Evolutionary conservation across 2,888 invertebrate species (phyloP), one percentile per base, ranked within the genome.

Genomic region (Standfussiana lucernea): DNA sequence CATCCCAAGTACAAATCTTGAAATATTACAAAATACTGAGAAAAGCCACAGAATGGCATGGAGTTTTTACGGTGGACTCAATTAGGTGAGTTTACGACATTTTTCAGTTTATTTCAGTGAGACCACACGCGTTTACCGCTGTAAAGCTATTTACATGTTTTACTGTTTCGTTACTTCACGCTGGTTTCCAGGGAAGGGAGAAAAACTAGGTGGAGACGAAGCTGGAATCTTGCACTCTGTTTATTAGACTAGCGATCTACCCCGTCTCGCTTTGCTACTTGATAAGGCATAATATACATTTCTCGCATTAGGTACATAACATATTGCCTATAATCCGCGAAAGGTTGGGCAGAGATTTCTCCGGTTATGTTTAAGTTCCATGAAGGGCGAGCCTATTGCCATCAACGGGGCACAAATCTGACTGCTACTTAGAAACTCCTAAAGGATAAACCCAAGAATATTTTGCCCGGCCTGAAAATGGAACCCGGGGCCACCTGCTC

Each of bases 71-170:
- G 76, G 85, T 73, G 84, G 71, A 79, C 88, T 84, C 83, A 89
- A 89, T 89, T 89, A 88, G 71, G 69, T 59, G 72, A 69, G 85
- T 88, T 89, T 89, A 89, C 87, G 89, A 88, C 79, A 88, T 88
- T 84, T 85, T 86, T 83, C 84, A 82, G 88, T 89, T 89, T 90
- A 89, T 89, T 88, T 88, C 84, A 83, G 88, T 68, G 62, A 67
- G 87, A 81, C 89, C 87, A 88, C 89, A 87, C 89, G 82, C 86
- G 72, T 68, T 82, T 56, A 72, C 72, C 66, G 76, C 75, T 75
- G 56, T 84, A 75, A 78, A 82, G 73, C 50, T 87, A 84, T 87
- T 86, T 86, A 78, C 74, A 80, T 77, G 84, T 75, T 84, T 84
- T 77, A 84, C 70, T 81, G 84, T 80, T 80, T 35, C 15, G 67